Evolutionary conservation across 2,797 vertebrate species (phyloP).

Genomic region (Nyctibius grandis): DNA sequence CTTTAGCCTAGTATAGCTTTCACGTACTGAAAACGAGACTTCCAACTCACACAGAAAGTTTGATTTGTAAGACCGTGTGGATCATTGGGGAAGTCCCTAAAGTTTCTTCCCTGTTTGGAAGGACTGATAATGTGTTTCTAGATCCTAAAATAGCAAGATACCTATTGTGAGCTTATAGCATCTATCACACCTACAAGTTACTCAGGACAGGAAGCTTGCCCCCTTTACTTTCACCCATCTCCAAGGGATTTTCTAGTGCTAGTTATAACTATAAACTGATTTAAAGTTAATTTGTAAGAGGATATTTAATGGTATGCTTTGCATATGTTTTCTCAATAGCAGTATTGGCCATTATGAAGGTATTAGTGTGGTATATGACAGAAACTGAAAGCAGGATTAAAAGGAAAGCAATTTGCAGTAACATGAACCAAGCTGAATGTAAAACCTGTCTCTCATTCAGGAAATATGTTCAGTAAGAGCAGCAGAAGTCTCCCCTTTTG

Average conservation of each 20-base stretch:
- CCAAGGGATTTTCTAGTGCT: neutral
- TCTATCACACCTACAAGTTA: neutral
- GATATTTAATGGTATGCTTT: neutral
- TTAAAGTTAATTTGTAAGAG: neutral
- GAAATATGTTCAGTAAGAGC: neutral
- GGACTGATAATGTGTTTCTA: neutral
- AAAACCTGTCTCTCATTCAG: neutral
- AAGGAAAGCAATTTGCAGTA: neutral
- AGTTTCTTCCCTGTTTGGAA: neutral
- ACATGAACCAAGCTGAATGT: neutral
- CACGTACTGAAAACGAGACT: neutral
- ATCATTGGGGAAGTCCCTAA: neutral
- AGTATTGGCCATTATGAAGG: neutral
- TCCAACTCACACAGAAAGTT: neutral
- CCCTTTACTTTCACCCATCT: neutral
- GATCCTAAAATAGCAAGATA: neutral
- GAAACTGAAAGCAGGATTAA: neutral
- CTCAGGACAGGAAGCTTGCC: neutral
- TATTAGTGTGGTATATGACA: neutral
- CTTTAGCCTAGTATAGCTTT: neutral
- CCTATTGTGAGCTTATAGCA: neutral
- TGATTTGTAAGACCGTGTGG: neutral
- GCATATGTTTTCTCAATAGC: neutral
- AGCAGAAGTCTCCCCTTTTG: neutral
- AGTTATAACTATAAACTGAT: neutral